A percentile compares a stretch with the other conserved stretches of the same genome.
These are phyloP conservation scores for Maccullochella peelii DNA, from an alignment of 2,113 vertebrate genomes.

Conservation along the genomic window DNA sequence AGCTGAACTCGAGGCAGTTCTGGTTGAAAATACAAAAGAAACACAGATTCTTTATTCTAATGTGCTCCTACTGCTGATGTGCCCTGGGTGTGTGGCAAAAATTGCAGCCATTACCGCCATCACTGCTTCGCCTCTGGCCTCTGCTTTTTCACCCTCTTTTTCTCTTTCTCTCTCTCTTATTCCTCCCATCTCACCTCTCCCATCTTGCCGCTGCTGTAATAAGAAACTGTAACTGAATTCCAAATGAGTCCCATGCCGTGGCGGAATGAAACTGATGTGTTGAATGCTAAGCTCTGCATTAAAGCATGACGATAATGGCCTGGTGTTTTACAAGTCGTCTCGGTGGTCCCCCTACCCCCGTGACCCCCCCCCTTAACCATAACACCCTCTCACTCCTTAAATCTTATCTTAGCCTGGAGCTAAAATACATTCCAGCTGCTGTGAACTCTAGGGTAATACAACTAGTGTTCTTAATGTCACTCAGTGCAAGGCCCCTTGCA, in stretches of 20 bases:
- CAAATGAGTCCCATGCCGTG: slow-evolving; percentile 79
- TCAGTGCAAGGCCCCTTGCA: slow-evolving; percentile 33
- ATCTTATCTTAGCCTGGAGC: slow-evolving; percentile 84
- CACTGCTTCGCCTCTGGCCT: slow-evolving; percentile 18
- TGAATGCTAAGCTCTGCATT: slow-evolving; percentile 84
- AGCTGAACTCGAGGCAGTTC: slow-evolving; percentile 1
- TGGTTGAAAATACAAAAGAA: slow-evolving; percentile 26
- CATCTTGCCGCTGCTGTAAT: slow-evolving; percentile 57
- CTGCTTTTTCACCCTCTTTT: background rate
- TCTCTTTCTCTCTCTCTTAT: slow-evolving; percentile 15
- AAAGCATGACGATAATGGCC: slow-evolving; percentile 82
- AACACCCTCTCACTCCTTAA: slow-evolving; percentile 67
- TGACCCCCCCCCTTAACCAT: slow-evolving; percentile 21
- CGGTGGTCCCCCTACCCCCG: slow-evolving; percentile 57
- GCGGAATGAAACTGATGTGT: slow-evolving; percentile 79
- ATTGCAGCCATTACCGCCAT: slow-evolving; percentile 46
- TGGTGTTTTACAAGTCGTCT: slow-evolving; percentile 84
- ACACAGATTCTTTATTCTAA: slow-evolving; percentile 38
- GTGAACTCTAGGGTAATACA: slow-evolving; percentile 83
- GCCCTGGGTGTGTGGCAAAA: slow-evolving; percentile 32
- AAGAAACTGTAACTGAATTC: slow-evolving; percentile 83
- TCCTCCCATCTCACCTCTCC: slow-evolving; percentile 28
- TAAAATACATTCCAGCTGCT: slow-evolving; percentile 79
- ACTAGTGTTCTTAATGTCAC: slow-evolving; percentile 82
- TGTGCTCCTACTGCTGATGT: slow-evolving; percentile 13